A percentile compares a stretch with the other conserved stretches of the same genome.
These are phyloP conservation scores for Cosmorhoe ocellata DNA, from an alignment of 2,888 invertebrate genomes.

Conservation along the genomic window DNA sequence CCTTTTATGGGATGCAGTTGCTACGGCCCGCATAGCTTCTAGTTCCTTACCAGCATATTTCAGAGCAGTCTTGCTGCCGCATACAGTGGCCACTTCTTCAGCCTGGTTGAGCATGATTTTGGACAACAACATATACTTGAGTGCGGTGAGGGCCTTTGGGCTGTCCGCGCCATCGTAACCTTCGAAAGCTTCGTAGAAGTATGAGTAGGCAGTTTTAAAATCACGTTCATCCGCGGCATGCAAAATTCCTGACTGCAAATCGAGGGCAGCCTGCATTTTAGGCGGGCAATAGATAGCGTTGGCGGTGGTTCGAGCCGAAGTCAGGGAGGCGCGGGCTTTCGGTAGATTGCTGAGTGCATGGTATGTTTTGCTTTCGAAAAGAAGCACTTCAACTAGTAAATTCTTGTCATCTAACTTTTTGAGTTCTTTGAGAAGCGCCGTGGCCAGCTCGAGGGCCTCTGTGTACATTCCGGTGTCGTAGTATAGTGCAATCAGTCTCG, in stretches of 20 bases:
- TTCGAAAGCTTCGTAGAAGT: constrained; percentile 99
- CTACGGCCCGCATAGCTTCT: constrained; percentile 99
- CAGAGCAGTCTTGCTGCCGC: constrained; percentile 97
- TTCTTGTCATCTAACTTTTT: constrained; percentile 99
- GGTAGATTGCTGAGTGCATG: constrained; percentile 98
- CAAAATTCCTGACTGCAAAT: constrained; percentile 98
- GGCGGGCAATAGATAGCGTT: constrained; percentile 99
- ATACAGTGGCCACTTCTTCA: constrained; percentile 96
- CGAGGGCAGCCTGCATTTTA: constrained; percentile 98
- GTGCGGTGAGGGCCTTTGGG: constrained; percentile 94
- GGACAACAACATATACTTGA: constrained; percentile 99
- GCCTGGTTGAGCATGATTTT: constrained; percentile 99
- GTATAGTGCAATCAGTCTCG: constrained; percentile 96
- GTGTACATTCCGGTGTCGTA: constrained; percentile 95
- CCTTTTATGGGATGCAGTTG: constrained; percentile 97
- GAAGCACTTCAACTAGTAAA: constrained; percentile 97
- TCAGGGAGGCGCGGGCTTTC: constrained; percentile 97
- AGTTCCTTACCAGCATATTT: constrained; percentile 98
- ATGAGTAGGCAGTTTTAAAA: constrained; percentile 99
- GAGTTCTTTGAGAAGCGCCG: constrained; percentile 94
- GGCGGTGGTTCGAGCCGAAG: constrained; percentile 99
- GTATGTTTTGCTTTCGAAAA: constrained; percentile 99
- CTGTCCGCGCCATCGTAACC: constrained; percentile 98
- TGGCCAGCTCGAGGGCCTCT: constrained; percentile 92
- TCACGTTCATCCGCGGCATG: constrained; percentile 99